Conservation (phyloP, 2,113 vertebrate species). For the Columbina picui region DNA sequence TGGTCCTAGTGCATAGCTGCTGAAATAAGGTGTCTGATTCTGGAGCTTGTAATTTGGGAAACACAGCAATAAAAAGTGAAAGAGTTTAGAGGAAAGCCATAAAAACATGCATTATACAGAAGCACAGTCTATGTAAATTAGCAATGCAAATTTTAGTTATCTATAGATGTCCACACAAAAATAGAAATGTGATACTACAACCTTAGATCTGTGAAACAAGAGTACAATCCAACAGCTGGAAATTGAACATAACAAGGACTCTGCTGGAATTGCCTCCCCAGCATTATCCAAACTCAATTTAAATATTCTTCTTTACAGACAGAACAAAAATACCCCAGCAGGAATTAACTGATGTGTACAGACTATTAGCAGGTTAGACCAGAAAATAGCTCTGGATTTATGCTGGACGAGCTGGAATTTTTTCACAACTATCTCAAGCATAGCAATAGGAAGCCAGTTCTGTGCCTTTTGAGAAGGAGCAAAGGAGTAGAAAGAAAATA, state of each 20-base stretch:
- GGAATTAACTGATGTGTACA: not conserved
- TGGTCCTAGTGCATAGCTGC: not conserved
- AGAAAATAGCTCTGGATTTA: not conserved
- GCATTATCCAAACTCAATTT: not conserved
- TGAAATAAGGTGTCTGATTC: not conserved
- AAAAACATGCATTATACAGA: not conserved
- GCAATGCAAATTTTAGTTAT: not conserved
- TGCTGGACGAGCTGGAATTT: not conserved
- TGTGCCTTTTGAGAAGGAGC: not conserved
- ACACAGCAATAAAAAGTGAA: not conserved
- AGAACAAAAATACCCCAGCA: not conserved
- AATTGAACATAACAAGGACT: not conserved
- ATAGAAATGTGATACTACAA: not conserved
- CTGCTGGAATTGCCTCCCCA: not conserved
- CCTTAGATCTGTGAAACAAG: not conserved
- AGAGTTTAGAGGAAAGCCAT: not conserved
- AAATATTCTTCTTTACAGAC: not conserved
- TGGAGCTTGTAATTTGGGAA: not conserved
- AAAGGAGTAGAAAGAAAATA: not conserved
- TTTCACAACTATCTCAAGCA: not conserved
- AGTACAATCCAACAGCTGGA: not conserved
- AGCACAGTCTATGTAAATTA: not conserved
- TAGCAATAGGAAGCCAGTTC: not conserved
- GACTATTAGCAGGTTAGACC: not conserved
- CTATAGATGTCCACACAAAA: not conserved